These are phyloP conservation scores for Sternarchorhynchus goeldii DNA, from an alignment of 2,797 vertebrate species.

Conservation along the genomic window DNA sequence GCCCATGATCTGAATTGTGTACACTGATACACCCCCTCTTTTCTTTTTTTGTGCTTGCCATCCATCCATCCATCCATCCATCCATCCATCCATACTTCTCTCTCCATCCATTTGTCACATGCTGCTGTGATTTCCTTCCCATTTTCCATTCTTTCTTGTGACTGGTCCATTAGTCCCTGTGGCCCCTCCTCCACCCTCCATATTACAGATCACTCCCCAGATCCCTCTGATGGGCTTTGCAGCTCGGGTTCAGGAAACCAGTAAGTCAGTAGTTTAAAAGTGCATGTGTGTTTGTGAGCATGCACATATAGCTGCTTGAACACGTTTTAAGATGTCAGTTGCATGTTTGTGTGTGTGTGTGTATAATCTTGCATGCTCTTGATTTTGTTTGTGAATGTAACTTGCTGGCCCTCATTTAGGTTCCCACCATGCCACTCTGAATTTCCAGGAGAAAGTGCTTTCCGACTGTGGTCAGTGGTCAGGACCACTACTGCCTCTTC, in stretches of 20 bases:
- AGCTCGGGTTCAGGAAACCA: conserved; percentile 99
- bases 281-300: background rate
- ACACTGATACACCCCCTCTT: background rate
- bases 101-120: background rate
- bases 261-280: conserved; percentile 81
- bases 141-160: conserved; percentile 17
- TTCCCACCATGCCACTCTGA: background rate
- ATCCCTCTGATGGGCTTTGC: conserved; percentile 99
- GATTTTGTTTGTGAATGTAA: background rate
- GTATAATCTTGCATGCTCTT: background rate
- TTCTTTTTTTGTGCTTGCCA: background rate
- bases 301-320: no score
- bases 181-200: conserved; percentile 91
- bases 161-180: conserved; percentile 43
- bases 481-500: background rate
- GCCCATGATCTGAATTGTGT: background rate
- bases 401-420: conserved; percentile 8
- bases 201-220: conserved; percentile 98
- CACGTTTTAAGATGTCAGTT: background rate
- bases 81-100: background rate
- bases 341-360: background rate
- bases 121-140: conserved; percentile 13
- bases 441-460: background rate
- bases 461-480: background rate
- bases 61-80: background rate